A percentile compares a stretch with the other conserved stretches of the same genome.
Conservation (phyloP, 2,888 invertebrate species). For the Stegophylla sp. region DNA sequence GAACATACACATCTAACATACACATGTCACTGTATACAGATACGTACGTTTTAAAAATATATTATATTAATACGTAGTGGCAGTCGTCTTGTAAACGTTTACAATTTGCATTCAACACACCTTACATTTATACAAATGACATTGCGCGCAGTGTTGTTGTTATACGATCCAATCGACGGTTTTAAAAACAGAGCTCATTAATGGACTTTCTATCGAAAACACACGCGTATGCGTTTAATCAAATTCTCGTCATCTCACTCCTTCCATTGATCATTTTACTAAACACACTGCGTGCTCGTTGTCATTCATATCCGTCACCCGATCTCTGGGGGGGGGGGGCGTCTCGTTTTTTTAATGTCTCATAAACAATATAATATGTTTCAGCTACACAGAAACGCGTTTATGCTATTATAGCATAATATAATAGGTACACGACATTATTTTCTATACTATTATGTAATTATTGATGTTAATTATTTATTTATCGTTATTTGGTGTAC, state of each 20-base stretch:
- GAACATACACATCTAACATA: background rate
- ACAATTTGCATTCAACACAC: constrained; percentile 32
- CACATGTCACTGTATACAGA: constrained; percentile 26
- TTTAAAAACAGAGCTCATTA: constrained; percentile 14
- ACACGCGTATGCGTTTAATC: background rate
- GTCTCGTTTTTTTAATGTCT: background rate
- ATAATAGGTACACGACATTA: no score
- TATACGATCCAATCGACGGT: constrained; percentile 4
- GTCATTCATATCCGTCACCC: constrained; percentile 12
- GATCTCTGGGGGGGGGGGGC: background rate
- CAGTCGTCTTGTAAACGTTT: constrained; percentile 18
- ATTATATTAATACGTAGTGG: background rate
- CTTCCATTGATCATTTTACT: background rate
- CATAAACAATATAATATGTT: no score
- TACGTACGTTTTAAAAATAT: no score
- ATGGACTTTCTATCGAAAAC: constrained; percentile 32
- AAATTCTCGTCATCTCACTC: background rate
- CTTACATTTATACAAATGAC: constrained; percentile 31
- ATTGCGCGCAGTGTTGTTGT: constrained; percentile 25
- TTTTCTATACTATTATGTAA: no score
- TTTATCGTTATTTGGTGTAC: no score
- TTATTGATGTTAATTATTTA: no score
- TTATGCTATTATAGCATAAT: no score
- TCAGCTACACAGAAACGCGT: no score
- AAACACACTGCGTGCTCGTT: no score